A percentile compares a stretch with the other conserved stretches of the same genome.
Evolutionary conservation across 2,888 invertebrate genomes (phyloP).

Genomic region (Meteorus colon): DNA sequence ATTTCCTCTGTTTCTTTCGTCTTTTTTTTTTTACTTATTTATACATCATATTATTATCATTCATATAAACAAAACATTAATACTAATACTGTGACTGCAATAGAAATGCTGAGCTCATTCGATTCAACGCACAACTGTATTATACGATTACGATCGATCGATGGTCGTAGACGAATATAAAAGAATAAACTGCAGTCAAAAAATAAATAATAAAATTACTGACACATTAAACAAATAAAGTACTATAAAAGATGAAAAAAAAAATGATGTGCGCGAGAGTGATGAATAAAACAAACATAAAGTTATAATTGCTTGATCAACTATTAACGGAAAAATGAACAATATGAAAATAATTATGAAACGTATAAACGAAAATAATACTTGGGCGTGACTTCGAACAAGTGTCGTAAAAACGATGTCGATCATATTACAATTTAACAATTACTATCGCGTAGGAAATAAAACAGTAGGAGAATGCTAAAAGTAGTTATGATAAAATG

Average conservation of each 20-base stretch:
- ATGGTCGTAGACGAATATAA: constrained; percentile 34
- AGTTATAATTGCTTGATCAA: constrained; percentile 8
- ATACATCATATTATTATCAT: not conserved
- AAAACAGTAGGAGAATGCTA: not conserved
- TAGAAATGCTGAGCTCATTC: not conserved
- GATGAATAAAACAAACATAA: not conserved
- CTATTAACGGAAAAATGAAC: constrained; percentile 6
- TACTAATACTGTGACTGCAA: constrained; percentile 2
- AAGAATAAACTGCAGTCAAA: constrained; percentile 17
- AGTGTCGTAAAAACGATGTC: not conserved
- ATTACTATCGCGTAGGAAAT: not conserved
- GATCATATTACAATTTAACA: constrained; percentile 1
- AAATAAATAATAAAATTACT: constrained; percentile 16
- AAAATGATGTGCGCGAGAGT: constrained; percentile 41
- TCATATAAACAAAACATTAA: not conserved
- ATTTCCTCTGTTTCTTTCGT: not conserved
- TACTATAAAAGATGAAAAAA: constrained; percentile 53
- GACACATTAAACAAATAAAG: constrained; percentile 47
- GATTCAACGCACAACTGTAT: constrained; percentile 26
- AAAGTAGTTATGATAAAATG: not conserved
- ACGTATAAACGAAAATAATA: constrained; percentile 6
- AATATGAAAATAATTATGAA: constrained; percentile 4
- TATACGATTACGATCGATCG: constrained; percentile 29
- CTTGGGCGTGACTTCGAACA: not conserved
- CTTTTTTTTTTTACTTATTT: not conserved